Base-by-base conservation (phyloP, 1,140 invertebrate genomes). In the Bathynomus jamesi region DNA sequence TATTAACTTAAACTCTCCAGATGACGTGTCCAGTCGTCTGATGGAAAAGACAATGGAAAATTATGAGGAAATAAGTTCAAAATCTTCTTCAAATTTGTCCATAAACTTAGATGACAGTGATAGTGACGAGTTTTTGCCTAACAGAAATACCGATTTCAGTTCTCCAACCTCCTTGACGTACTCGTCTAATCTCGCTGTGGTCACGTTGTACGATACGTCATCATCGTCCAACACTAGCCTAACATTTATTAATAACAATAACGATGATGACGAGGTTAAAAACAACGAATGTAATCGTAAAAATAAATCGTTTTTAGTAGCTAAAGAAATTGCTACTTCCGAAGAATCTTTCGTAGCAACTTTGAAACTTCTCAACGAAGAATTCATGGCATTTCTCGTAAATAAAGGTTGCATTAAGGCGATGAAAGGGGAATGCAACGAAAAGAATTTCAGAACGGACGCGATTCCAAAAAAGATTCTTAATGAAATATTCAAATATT, bases 301-400 rank as follows among this genome's bases (percentile, higher is more conserved):
- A 29, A 68, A 61, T 62, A 78, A 74, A 72, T 53, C 72, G 21
- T 84, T 83, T 75, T 84, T 83, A 32, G 87, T 90, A 60, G 89
- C 88, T 3, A 80, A 87, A 76, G 90, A 91, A 82, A 84, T 91
- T 31, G 82, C 87, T 73, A 85, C 85, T 4, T 90, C 89, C 0
- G 90, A 91, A 80, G 84, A 85, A 78, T 86, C 86, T 66, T 91
- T 90, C 81, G 87, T 91, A 10, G 85, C 87, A 81, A 86, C 88
- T 74, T 80, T 91, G 21, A 85, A 85, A 69, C 80, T 91, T n/a
- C 84, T 91, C 4, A 89, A 88, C 80, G 82, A 86, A 77, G 87
- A 89, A 78, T 90, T 90, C 79, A 85, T 82, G 69, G 79, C 81
- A 78, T 85, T 75, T 81, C 82, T 88, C 69, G 65, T 31, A 27